These are phyloP conservation scores for Parapsyche elsis DNA, from an alignment of 1,140 invertebrate genomes.

Conservation along the genomic window DNA sequence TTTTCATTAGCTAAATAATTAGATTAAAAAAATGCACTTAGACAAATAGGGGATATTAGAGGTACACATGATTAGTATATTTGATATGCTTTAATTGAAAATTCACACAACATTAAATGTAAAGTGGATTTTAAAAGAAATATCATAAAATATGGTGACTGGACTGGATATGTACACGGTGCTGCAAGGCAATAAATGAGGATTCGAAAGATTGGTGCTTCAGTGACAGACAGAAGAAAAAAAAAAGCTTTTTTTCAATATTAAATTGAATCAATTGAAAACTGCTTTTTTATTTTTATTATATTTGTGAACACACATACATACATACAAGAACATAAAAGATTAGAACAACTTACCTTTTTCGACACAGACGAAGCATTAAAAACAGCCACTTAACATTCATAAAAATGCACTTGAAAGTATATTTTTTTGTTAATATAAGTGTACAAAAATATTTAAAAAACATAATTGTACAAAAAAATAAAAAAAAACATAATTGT, in stretches of 20 bases:
- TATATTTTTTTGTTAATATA: neutral
- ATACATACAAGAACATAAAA: slow-evolving; percentile 4
- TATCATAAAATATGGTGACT: slow-evolving; percentile 14
- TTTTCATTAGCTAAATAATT: neutral
- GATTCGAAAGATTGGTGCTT: slow-evolving; percentile 18
- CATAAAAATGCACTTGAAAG: neutral
- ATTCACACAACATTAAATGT: neutral
- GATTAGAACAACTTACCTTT: slow-evolving; percentile 1
- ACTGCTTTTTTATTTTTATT: too few relatives aligned
- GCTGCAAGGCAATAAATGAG: slow-evolving; percentile 12
- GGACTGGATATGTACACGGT: slow-evolving; percentile 34
- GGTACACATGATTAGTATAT: too few relatives aligned
- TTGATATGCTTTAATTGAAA: neutral
- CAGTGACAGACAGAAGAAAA: slow-evolving; percentile 8
- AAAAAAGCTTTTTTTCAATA: neutral
- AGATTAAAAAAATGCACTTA: too few relatives aligned
- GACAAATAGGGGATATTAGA: too few relatives aligned
- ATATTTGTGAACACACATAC: neutral
- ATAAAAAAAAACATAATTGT: too few relatives aligned
- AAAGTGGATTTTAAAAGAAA: neutral
- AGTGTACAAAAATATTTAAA: neutral
- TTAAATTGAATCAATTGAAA: too few relatives aligned
- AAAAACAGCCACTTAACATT: neutral
- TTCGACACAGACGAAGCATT: neutral
- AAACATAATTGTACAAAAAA: too few relatives aligned